Percentiles rank a stretch among this genome's conserved stretches.
Conservation (phyloP, 2,888 invertebrate genomes). For the Salpingus planirostris region DNA sequence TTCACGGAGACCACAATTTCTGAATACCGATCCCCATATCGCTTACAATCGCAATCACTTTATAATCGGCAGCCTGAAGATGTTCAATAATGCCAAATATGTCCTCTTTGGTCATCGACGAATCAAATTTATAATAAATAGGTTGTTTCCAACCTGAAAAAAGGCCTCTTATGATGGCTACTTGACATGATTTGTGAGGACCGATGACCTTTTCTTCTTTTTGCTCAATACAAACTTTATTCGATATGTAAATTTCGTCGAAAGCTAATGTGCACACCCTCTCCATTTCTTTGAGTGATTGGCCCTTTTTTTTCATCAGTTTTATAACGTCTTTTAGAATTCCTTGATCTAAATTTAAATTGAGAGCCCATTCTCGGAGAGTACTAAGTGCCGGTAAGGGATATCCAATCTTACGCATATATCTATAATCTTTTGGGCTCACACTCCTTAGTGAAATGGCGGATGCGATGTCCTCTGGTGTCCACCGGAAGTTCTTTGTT, state of each 20-base stretch:
- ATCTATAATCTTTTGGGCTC: constrained; percentile 17
- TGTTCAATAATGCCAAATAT: too few species aligned
- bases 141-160: constrained; percentile 9
- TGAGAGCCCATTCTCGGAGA: constrained; percentile 7
- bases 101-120: constrained; percentile 4
- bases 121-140: constrained; percentile 7
- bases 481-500: constrained; percentile 6
- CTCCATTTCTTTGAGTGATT: not conserved
- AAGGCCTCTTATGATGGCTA: constrained; percentile 5
- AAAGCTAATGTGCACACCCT: constrained; percentile 6
- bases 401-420: constrained; percentile 12
- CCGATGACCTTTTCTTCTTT: constrained; percentile 6
- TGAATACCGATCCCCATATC: too few species aligned
- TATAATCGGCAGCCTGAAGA: too few species aligned
- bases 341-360: constrained; percentile 4
- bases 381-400: constrained; percentile 14
- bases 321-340: constrained; percentile 5
- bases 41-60: too few species aligned
- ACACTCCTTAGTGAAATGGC: constrained; percentile 16
- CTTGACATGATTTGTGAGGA: constrained; percentile 6
- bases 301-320: constrained; percentile 6
- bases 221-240: constrained; percentile 7
- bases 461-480: constrained; percentile 12
- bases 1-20: too few species aligned
- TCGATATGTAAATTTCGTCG: constrained; percentile 10